phyloP scores from a whole-genome alignment of 1,140 invertebrate species.

The Cephus cinctus region DNA sequence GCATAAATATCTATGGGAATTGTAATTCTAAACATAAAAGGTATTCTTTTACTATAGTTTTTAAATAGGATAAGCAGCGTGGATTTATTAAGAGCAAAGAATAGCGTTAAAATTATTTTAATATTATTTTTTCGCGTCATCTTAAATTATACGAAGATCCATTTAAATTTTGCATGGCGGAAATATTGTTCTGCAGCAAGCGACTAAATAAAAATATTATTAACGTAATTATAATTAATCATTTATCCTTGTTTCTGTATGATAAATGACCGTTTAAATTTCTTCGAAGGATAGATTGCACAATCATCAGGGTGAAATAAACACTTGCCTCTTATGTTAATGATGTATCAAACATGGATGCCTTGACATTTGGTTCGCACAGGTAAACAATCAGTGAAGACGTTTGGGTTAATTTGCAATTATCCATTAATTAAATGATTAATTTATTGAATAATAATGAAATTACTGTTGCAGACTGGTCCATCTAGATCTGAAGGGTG shows the following conservation, averaged over 20 bases:
- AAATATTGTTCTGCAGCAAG: no score
- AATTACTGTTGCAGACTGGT: slow-evolving; percentile 57
- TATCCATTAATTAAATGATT: no score
- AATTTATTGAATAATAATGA: neutral
- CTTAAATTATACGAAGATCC: neutral
- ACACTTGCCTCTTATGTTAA: neutral
- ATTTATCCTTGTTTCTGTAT: slow-evolving; percentile 1
- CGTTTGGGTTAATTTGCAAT: no score
- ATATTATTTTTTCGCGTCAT: no score
- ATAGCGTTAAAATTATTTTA: no score
- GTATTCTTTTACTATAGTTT: no score
- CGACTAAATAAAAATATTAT: neutral
- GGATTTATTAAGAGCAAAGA: no score
- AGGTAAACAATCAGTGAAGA: slow-evolving; percentile 53
- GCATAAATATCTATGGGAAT: no score
- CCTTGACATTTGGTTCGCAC: slow-evolving; percentile 56
- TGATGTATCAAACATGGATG: slow-evolving; percentile 53
- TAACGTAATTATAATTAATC: slow-evolving; percentile 17
- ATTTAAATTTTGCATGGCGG: slow-evolving; percentile 14
- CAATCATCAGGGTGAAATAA: neutral
- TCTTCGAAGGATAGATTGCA: neutral
- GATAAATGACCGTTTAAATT: slow-evolving; percentile 1
- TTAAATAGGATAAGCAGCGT: no score
- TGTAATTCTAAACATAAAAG: no score
- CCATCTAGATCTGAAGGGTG: slow-evolving; percentile 78